Conservation (phyloP, 92 coral and sea anemone species). For the Isaurus tuberculatus region DNA sequence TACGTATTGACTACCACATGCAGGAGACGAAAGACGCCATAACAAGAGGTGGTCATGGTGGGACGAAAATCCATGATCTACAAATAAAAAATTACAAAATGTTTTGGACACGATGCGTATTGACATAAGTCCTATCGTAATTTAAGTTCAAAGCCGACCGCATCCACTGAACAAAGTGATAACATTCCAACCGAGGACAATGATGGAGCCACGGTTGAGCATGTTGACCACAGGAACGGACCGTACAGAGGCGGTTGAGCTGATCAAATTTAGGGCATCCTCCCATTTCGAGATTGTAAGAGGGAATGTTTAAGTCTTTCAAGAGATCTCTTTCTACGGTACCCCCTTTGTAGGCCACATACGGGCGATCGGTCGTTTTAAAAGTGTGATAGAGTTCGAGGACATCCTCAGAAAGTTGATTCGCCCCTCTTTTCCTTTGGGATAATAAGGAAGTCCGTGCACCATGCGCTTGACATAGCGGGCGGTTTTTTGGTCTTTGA, state of each 20-base stretch:
- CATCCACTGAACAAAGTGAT: neutral
- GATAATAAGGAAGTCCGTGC: constrained; percentile 6
- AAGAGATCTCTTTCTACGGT: neutral
- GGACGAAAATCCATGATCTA: too few relatives aligned
- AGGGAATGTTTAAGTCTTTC: neutral
- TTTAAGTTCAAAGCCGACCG: neutral
- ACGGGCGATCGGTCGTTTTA: neutral
- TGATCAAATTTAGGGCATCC: neutral
- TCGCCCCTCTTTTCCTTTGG: neutral
- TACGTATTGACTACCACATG: too few relatives aligned
- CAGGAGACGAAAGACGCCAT: too few relatives aligned
- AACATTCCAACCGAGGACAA: too few relatives aligned
- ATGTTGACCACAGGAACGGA: neutral
- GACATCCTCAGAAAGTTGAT: neutral
- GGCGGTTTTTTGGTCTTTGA: neutral
- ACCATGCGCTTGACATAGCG: neutral
- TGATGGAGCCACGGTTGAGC: too few relatives aligned
- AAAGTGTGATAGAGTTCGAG: neutral
- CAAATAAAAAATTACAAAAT: neutral
- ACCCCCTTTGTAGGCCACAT: constrained; percentile 29
- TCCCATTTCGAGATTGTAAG: neutral
- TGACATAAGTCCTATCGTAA: neutral
- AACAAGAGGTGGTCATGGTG: too few relatives aligned
- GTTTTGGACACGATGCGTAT: neutral
- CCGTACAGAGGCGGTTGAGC: neutral